Conservation (phyloP, 2,888 invertebrate species). For the Galeopsomyia nigrocyanea region DNA sequence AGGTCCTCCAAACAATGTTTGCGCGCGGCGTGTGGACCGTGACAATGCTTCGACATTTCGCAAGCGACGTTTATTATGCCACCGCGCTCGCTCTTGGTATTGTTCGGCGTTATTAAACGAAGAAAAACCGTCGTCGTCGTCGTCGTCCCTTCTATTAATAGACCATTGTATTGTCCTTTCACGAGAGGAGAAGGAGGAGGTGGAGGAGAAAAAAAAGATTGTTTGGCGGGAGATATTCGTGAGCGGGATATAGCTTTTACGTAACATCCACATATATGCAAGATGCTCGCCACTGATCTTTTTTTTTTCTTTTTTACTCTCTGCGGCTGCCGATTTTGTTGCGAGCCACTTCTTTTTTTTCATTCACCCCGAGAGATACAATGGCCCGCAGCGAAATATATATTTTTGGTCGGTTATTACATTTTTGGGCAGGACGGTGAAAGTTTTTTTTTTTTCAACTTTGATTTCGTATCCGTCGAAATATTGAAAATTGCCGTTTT, state of each 20-base stretch:
- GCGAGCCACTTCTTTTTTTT: no score
- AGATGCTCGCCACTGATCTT: slow-evolving; percentile 10
- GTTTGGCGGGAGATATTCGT: background rate
- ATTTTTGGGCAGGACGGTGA: no score
- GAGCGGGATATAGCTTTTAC: slow-evolving; percentile 21
- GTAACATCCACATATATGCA: slow-evolving; percentile 21
- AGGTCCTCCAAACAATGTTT: slow-evolving; percentile 20
- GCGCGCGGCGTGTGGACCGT: background rate
- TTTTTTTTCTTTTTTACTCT: no score
- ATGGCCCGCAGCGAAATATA: no score
- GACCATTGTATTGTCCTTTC: slow-evolving; percentile 43
- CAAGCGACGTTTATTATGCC: slow-evolving; percentile 41
- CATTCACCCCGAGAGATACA: no score
- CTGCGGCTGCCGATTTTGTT: no score
- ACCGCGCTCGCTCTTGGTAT: slow-evolving; percentile 15
- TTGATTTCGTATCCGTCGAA: no score
- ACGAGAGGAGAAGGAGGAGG: background rate
- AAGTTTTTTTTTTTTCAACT: no score
- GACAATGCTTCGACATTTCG: slow-evolving; percentile 39
- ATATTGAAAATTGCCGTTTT: slow-evolving; percentile 1
- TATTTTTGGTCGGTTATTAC: no score
- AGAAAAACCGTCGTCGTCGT: slow-evolving; percentile 11
- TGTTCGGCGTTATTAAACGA: slow-evolving; percentile 35
- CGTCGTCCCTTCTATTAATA: slow-evolving; percentile 45
- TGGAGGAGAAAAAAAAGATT: background rate